Evolutionary conservation across 2,797 vertebrate species (phyloP).

Genomic region (Leucoraja ocellata): DNA sequence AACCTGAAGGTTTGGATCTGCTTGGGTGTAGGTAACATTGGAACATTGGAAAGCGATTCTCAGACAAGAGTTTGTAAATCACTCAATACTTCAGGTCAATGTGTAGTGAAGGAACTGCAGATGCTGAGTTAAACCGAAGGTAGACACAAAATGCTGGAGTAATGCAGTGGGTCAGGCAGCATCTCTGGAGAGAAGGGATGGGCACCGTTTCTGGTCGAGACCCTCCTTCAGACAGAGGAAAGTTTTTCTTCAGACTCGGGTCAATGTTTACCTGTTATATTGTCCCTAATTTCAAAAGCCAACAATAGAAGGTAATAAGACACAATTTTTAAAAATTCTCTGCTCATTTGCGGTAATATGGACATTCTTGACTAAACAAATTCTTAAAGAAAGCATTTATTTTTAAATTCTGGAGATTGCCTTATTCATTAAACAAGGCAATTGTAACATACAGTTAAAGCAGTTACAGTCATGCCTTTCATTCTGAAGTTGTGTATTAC

Average conservation of each 20-base stretch:
- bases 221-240: no score
- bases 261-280: neutral
- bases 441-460: slow-evolving; percentile 45
- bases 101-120: no score
- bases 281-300: neutral
- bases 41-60: neutral
- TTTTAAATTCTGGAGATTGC: neutral
- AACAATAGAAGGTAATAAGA: neutral
- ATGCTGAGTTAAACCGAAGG: no score
- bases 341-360: neutral
- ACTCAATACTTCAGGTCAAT: neutral
- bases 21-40: no score
- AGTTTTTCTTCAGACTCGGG: no score
- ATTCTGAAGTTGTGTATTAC: slow-evolving; percentile 69
- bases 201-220: no score
- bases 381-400: neutral
- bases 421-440: neutral
- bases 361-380: neutral
- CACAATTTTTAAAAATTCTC: neutral
- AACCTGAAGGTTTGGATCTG: neutral
- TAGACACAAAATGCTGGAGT: no score
- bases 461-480: slow-evolving; percentile 62
- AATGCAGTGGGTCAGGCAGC: no score
- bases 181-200: no score
- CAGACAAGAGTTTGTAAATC: neutral